Evolutionary conservation across 1,140 invertebrate species (phyloP).

Genomic region (Drosophila guanche): DNA sequence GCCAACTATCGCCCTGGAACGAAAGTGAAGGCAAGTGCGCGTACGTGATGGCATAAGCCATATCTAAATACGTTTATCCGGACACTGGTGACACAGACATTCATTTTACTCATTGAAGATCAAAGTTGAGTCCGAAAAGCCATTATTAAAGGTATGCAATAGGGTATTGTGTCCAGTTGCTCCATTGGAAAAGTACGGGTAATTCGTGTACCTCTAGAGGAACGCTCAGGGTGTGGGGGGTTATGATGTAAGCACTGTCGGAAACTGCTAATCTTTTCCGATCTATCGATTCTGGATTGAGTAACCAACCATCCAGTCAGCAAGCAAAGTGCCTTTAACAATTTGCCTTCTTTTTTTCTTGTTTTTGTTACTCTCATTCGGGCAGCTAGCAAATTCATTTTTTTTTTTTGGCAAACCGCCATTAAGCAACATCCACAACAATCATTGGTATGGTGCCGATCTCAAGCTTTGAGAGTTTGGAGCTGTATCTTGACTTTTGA

Average conservation of each 20-base stretch:
- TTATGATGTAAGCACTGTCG: no score
- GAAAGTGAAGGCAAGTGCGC: slow-evolving; percentile 54
- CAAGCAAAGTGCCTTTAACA: slow-evolving; percentile 9
- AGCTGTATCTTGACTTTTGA: slow-evolving; percentile 15
- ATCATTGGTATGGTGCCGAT: slow-evolving; percentile 8
- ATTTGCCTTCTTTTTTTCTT: slow-evolving; percentile 10
- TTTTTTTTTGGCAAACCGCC: slow-evolving; percentile 40
- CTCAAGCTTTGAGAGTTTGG: background rate
- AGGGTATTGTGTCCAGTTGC: no score
- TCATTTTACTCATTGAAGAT: no score
- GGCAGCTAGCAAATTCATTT: slow-evolving; percentile 43
- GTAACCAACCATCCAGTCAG: background rate
- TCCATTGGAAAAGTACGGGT: no score
- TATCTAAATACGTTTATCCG: slow-evolving; percentile 12
- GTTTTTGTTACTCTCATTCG: background rate
- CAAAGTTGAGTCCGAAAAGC: slow-evolving; percentile 12
- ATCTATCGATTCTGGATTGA: background rate
- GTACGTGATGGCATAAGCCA: slow-evolving; percentile 23
- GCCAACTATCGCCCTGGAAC: slow-evolving; percentile 38
- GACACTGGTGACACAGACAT: background rate
- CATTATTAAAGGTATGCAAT: background rate
- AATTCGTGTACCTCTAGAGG: no score
- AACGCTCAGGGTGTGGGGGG: no score
- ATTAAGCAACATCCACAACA: slow-evolving; percentile 51
- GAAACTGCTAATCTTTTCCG: no score